Evolutionary conservation across 2,797 vertebrate genomes (phyloP).

Genomic region (Protosalanx chinensis): DNA sequence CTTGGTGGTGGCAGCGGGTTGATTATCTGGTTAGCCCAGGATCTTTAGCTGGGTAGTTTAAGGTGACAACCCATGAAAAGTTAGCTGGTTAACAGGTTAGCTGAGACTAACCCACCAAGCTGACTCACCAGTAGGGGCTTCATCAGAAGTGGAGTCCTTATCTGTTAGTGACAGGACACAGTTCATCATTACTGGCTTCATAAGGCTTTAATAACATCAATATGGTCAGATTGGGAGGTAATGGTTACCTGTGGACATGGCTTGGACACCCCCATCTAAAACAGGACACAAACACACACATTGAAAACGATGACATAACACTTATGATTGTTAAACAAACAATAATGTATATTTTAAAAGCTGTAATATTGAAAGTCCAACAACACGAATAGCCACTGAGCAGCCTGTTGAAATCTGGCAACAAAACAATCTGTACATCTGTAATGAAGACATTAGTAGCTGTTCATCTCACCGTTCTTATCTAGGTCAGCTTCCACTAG

Average conservation of each 20-base stretch:
- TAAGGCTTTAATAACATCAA: not conserved
- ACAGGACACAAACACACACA: slow-evolving; percentile 14
- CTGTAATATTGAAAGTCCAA: too few species aligned
- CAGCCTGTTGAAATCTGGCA: too few species aligned
- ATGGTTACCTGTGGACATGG: slow-evolving; percentile 66
- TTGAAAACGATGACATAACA: not conserved
- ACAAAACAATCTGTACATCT: too few species aligned
- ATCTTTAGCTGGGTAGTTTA: too few species aligned
- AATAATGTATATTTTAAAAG: not conserved
- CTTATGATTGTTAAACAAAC: not conserved
- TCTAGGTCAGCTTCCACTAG: slow-evolving; percentile 66
- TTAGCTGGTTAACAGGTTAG: not conserved
- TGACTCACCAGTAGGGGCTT: slow-evolving; percentile 70
- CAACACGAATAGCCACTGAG: too few species aligned
- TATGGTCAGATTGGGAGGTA: not conserved
- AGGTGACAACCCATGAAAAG: too few species aligned
- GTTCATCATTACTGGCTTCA: not conserved
- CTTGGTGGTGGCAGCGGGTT: too few species aligned
- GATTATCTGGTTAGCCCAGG: too few species aligned
- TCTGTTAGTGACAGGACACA: slow-evolving; percentile 41
- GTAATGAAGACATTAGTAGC: too few species aligned
- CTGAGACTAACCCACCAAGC: not conserved
- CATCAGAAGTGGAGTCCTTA: slow-evolving; percentile 72
- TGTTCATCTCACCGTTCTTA: slow-evolving; percentile 46
- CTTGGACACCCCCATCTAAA: slow-evolving; percentile 60